Conservation (phyloP, 2,113 vertebrate genomes). For the Macaca fascicularis region T2T-MFA8v1.1 NC_088375.1:10556501-10557000, state of each 20-base stretch:
- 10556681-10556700: neutral
- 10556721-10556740: neutral
- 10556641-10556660: neutral
- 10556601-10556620: neutral
- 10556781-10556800: neutral
- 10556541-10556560: neutral
- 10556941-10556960: no score
- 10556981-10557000: no score
- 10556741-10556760: neutral
- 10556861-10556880: neutral
- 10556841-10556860: neutral
- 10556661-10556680: neutral
- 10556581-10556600: neutral
- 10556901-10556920: neutral
- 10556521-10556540: neutral
- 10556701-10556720: neutral
- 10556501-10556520: neutral
- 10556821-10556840: neutral
- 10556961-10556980: no score
- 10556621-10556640: neutral
- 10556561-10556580: neutral
- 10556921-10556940: no score
- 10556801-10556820: neutral
- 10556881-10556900: neutral
- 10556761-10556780: neutral